Evolutionary conservation across 2,888 invertebrate genomes (phyloP), one percentile per base, ranked within the genome.

Genomic region (Flabesymbios commensalis): DNA sequence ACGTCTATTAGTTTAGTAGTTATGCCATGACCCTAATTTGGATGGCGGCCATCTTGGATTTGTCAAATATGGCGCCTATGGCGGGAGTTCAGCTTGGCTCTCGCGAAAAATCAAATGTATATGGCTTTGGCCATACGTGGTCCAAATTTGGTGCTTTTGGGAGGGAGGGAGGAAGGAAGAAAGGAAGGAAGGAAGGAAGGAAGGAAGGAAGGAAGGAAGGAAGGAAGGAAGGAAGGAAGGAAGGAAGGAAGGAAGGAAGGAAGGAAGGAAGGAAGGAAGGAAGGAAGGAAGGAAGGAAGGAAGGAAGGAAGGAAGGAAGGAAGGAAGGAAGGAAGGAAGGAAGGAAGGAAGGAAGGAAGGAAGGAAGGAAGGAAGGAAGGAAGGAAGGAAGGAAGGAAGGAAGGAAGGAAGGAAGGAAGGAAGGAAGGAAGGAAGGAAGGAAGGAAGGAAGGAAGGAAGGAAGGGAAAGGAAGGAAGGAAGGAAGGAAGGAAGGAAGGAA

Each of bases 381-480:
- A 54, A 54, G 42, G 43, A 48, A 54, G 54, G 43, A 54, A 54
- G 54, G 42, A 47, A 54, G 3, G 43, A 54, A 54, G 54, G 43
- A 54, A 54, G 54, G 43, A 54, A 54, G 54, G 43, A 48, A 48
- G 54, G 43, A 1, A 54, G 54, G 54, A 54, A 54, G 42, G 54
- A 54, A 54, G 52, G 54, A 47, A 57, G 49, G 48, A 2, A 57
- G 49, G 2, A 26, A 57, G 57, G 52, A 57, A 57, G 55, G 55
- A 57, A 57, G 52, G 57, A 55, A 57, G 52, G 57, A 57, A 57
- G 57, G 57, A 57, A 57, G 54, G 57, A 57, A 57, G 52, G 52
- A n/a, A n/a, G n/a, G n/a, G n/a, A n/a, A 57, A 57, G 57, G 53
- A 57, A 57, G 57, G 54, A 55, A 57, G 57, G 54, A 57, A 57